Evolutionary conservation across 2,113 vertebrate genomes (phyloP), one percentile per base, ranked within the genome.

Genomic region (Eira barbara): DNA sequence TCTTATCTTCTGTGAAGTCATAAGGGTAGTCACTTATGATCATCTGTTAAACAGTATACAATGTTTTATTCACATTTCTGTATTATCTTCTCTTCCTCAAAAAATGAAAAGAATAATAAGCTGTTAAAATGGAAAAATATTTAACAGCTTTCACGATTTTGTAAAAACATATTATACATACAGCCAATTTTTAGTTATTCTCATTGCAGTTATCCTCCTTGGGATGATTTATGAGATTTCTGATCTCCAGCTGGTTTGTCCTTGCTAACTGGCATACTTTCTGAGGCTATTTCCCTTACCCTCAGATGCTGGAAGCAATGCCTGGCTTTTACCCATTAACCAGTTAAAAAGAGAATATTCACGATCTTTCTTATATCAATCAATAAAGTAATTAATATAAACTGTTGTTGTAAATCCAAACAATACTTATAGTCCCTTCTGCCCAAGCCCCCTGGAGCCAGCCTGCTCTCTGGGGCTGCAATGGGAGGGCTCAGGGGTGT

Each of bases 391-490:
- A 65, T 88, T 57, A 89, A 34, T 61, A 29, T 4, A n/a, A 69
- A 4, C 34, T 27, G 5, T 83, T 83, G 39, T 7, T 84, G 6
- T 20, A 52, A 63, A 90, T 79, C 27, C 21, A 36, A 61, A 63
- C 4, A 49, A 31, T 63, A 25, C 29, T 34, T 55, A 29, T 7
- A 18, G 17, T 55, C 3, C 27, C 15, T 39, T 85, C 63, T 39
- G 21, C 4, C 8, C 29, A 7, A 3, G 25, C 1, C 0, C 0
- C 34, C 21, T 0, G 21, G 34, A 14, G 21, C 4, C 2, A 91
- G 27, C 3, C 39, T 74, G 7, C 7, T n/a, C 42, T 29, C 34
- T 45, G n/a, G 9, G 2, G 4, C 6, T 63, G 18, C 65, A 7
- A 6, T 25, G 13, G 61, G 31, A 80, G 47, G 8, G 25, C 63